These are phyloP conservation scores for Oreochromis mossambicus DNA, from an alignment of 2,797 vertebrate species.

Conservation along the genomic window DNA sequence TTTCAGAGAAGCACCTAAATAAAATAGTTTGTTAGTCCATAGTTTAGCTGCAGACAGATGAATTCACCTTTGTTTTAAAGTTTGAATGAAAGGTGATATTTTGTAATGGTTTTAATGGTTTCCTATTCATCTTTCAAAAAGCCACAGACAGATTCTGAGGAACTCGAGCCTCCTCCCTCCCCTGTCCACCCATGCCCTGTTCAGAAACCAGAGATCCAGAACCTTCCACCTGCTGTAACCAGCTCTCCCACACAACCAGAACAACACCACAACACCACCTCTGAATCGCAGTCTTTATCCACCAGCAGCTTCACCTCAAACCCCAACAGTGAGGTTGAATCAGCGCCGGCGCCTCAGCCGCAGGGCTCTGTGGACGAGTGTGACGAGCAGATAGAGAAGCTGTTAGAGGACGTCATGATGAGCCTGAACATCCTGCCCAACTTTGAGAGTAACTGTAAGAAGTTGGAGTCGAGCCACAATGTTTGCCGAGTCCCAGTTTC, in stretches of 20 bases:
- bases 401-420: slow-evolving; percentile 75
- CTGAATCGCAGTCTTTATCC: background rate
- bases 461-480: background rate
- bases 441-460: slow-evolving; percentile 15
- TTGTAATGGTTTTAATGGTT: background rate
- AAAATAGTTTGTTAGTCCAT: background rate
- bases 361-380: slow-evolving; percentile 46
- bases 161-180: background rate
- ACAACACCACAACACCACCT: background rate
- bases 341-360: background rate
- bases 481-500: background rate
- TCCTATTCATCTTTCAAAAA: background rate
- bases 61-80: background rate
- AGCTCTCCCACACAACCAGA: background rate
- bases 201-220: background rate
- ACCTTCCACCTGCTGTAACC: background rate
- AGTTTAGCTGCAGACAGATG: background rate
- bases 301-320: background rate
- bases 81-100: background rate
- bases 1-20: background rate
- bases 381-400: slow-evolving; percentile 64
- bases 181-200: background rate
- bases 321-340: background rate
- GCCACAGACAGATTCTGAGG: background rate
- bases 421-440: slow-evolving; percentile 68